Base-by-base conservation (phyloP, 2,888 invertebrate genomes). In the Drosophila austrosaltans region DNA sequence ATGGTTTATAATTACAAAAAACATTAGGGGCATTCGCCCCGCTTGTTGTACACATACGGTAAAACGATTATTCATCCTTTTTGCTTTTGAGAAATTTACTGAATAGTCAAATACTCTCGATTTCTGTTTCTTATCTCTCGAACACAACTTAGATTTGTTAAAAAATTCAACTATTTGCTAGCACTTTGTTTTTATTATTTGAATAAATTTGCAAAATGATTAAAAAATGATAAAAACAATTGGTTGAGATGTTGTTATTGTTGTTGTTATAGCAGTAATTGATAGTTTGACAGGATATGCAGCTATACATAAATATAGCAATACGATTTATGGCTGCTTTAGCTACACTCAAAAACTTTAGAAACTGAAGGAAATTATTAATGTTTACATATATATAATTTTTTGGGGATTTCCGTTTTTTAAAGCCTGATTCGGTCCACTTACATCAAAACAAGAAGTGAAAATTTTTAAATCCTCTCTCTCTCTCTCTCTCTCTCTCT, bases 1-100 rank as follows among this genome's bases (percentile, higher is more conserved):
- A 80, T 66, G 69, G 69, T 70, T 77, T 75, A 84, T 85, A 82
- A 85, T 82, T 82, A 82, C 82, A 82, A 84, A 84, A 73, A 69
- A 67, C 60, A 72, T 77, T 71, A 72, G 60, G 78, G 72, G 76
- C 68, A 59, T 74, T 40, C 5, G 36, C 22, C 39, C 57, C 57
- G 36, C 20, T 36, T 56, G 56, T 57, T 36, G 57, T 57, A 57
- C 57, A 57, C 57, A 39, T 39, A 57, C 36, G 5, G 39, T 57
- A 5, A 57, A 57, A 48, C 25, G 48, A 48, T 48, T 25, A 48
- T 48, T 48, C 40, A 40, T 48, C 16, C 20, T 48, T 48, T 48
- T 48, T 12, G 10, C 25, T 48, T 48, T 48, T 25, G 25, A 48
- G 48, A 48, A 48, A 10, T 48, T 48, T 48, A 48, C 48, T 48